Conservation (phyloP, 2,113 vertebrate species). For the Scatophagus argus region DNA sequence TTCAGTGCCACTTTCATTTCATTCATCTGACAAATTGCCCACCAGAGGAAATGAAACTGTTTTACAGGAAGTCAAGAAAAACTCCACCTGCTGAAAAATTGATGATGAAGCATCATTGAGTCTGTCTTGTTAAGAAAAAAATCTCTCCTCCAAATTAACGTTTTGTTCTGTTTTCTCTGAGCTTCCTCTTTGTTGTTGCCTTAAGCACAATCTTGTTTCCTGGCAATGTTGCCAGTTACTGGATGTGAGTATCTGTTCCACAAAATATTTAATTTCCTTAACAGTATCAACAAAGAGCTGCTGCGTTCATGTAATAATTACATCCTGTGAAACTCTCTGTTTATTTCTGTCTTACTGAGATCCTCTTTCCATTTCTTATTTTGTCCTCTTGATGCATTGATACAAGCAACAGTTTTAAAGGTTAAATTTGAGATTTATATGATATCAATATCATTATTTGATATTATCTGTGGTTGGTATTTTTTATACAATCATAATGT, state of each 20-base stretch:
- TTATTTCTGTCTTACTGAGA: constrained; percentile 30
- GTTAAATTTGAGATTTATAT: too few species aligned
- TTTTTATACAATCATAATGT: too few species aligned
- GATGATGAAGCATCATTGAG: constrained; percentile 40
- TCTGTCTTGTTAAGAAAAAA: neutral
- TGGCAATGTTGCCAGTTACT: neutral
- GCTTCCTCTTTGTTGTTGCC: constrained; percentile 45
- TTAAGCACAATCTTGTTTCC: neutral
- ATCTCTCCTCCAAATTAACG: neutral
- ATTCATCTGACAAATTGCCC: neutral
- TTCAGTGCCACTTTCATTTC: neutral
- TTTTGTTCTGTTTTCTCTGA: constrained; percentile 49
- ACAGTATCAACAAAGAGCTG: neutral
- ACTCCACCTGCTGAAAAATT: constrained; percentile 25
- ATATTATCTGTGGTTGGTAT: too few species aligned
- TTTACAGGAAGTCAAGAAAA: neutral
- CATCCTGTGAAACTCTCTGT: constrained; percentile 13
- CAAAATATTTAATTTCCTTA: constrained; percentile 39
- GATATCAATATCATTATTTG: too few species aligned
- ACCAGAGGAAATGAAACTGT: constrained; percentile 50
- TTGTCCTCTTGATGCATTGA: too few species aligned
- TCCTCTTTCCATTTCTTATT: constrained; percentile 51
- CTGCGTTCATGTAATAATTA: neutral
- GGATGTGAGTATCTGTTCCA: constrained; percentile 60
- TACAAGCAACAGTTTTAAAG: too few species aligned